Evolutionary conservation across 2,888 invertebrate species (phyloP).

Genomic region (Hypselothyrea guttata): DNA sequence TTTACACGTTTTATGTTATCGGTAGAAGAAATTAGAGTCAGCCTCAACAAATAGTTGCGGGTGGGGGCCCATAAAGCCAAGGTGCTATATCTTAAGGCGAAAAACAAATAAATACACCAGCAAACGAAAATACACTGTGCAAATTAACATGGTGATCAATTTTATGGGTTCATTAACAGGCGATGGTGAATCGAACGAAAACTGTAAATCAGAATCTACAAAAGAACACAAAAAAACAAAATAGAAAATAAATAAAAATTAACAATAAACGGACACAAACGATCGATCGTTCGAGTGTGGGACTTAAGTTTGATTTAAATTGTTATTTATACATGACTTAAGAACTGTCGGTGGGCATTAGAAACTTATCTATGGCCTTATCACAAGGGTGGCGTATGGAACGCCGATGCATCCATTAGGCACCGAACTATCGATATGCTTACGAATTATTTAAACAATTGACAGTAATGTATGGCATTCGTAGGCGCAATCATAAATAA

Average conservation of each 20-base stretch:
- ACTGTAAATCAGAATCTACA: slow-evolving; percentile 1
- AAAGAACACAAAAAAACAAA: not conserved
- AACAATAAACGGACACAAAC: slow-evolving; percentile 13
- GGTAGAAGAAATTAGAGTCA: slow-evolving; percentile 5
- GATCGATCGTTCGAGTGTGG: slow-evolving; percentile 61
- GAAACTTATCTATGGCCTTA: slow-evolving; percentile 9
- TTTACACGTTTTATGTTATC: slow-evolving; percentile 62
- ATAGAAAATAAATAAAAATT: too few species aligned
- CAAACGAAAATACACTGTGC: slow-evolving; percentile 2
- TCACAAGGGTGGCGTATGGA: slow-evolving; percentile 17
- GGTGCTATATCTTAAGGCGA: slow-evolving; percentile 57
- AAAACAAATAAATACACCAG: slow-evolving; percentile 33
- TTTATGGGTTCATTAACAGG: slow-evolving; percentile 74
- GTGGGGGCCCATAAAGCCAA: slow-evolving; percentile 49
- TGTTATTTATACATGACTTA: slow-evolving; percentile 59
- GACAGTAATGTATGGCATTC: slow-evolving; percentile 66
- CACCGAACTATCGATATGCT: slow-evolving; percentile 18
- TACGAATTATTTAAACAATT: slow-evolving; percentile 50
- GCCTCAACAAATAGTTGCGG: slow-evolving; percentile 19
- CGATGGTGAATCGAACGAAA: slow-evolving; percentile 36
- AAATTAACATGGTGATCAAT: slow-evolving; percentile 75
- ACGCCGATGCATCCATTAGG: slow-evolving; percentile 51
- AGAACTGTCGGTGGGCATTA: slow-evolving; percentile 12
- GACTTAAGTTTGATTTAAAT: slow-evolving; percentile 70
- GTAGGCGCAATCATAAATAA: slow-evolving; percentile 47